phyloP scores from a whole-genome alignment of 2,797 vertebrate genomes.

The Acanthurus leucopareius region DNA sequence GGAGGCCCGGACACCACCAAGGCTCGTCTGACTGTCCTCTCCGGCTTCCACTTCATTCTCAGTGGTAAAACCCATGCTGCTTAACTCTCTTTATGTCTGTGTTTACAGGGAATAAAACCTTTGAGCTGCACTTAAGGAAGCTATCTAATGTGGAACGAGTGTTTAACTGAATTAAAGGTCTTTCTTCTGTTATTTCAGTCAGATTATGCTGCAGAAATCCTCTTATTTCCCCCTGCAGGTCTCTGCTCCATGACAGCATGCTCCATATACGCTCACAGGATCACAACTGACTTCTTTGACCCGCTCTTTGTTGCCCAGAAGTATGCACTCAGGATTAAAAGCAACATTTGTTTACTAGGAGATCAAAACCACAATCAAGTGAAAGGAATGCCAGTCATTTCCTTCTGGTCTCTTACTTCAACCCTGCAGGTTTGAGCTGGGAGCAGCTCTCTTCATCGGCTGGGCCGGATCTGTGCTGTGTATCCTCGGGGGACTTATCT shows the following conservation, averaged over 20 bases:
- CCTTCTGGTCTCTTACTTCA: background rate
- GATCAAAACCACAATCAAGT: constrained; percentile 19
- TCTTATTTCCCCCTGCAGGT: constrained; percentile 81
- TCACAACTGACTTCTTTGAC: constrained; percentile 98
- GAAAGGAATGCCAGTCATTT: constrained; percentile 7
- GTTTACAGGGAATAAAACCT: background rate
- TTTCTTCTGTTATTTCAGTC: constrained; percentile 7
- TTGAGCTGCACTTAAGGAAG: constrained; percentile 1
- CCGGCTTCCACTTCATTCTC: constrained; percentile 92
- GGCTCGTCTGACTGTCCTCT: constrained; percentile 90
- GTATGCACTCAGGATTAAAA: constrained; percentile 83
- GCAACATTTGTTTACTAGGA: background rate
- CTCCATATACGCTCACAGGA: constrained; percentile 96
- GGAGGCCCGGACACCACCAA: constrained; percentile 93
- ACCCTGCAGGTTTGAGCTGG: constrained; percentile 86
- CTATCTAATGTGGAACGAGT: background rate
- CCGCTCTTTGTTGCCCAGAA: constrained; percentile 95
- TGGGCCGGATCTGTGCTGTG: constrained; percentile 88
- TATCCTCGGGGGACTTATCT: constrained; percentile 84
- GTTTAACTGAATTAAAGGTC: background rate
- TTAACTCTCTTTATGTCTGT: background rate
- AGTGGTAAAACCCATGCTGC: constrained; percentile 84
- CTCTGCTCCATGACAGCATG: constrained; percentile 93
- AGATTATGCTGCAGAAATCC: background rate
- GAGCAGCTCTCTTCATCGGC: constrained; percentile 88